These are phyloP conservation scores for Sialia sialis DNA, from an alignment of 2,113 vertebrate species.

Conservation along the genomic window DNA sequence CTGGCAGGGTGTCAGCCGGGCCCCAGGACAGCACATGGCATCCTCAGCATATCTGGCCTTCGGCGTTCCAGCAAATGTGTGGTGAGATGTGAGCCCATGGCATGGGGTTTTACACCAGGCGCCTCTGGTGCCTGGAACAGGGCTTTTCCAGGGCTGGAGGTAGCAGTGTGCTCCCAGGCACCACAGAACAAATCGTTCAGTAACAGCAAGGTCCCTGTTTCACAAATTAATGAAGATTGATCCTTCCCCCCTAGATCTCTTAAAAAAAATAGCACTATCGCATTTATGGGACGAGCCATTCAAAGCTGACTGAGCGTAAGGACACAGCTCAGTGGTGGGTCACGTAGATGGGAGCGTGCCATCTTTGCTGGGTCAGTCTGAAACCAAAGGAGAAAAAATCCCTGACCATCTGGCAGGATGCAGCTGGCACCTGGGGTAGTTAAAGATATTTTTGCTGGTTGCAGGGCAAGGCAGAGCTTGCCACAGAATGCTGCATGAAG, in stretches of 20 bases:
- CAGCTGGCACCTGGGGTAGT: conserved; percentile 2
- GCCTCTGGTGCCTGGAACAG: background rate
- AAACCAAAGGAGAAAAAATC: conserved; percentile 18
- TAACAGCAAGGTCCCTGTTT: background rate
- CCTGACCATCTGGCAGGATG: conserved; percentile 20
- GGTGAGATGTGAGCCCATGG: background rate
- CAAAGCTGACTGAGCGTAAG: background rate
- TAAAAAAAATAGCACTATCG: background rate
- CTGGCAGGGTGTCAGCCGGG: conserved; percentile 41
- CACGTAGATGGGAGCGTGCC: background rate
- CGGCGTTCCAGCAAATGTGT: background rate
- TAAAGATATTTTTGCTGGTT: background rate
- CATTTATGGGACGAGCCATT: background rate
- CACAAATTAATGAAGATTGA: conserved; percentile 41
- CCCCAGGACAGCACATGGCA: background rate
- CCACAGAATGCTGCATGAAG: background rate
- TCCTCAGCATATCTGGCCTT: background rate
- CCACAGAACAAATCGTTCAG: background rate
- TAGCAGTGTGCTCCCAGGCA: background rate
- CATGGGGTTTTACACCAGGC: background rate
- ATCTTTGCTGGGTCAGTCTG: conserved; percentile 29
- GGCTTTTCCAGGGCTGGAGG: background rate
- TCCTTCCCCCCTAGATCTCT: background rate
- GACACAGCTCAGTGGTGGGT: background rate
- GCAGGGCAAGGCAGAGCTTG: background rate